phyloP scores from a whole-genome alignment of 1,140 invertebrate genomes.

The Ectropis grisescens region DNA sequence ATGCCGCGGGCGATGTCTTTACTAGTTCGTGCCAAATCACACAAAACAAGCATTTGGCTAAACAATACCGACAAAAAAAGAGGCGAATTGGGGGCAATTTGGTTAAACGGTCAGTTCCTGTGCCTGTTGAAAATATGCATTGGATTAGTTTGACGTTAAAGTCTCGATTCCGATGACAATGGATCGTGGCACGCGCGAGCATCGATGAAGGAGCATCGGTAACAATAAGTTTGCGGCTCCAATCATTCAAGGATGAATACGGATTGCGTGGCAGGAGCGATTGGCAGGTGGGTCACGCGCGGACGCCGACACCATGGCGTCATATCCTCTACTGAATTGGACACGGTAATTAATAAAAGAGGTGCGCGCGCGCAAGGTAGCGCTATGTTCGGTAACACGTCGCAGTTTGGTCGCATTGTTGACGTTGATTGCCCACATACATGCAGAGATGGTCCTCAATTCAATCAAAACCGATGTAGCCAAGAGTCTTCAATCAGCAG shows the following conservation, averaged over 20 bases:
- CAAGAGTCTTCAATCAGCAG: background rate
- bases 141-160: no score
- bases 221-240: conserved; percentile 38
- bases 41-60: no score
- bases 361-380: conserved; percentile 42
- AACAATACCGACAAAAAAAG: no score
- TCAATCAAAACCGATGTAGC: background rate
- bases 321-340: conserved; percentile 62
- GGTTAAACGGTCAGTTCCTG: background rate
- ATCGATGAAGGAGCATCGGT: conserved; percentile 8
- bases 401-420: conserved; percentile 39
- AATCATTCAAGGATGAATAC: conserved; percentile 51
- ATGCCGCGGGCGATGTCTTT: no score
- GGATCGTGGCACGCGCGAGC: conserved; percentile 28
- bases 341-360: conserved; percentile 63
- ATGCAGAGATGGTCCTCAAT: background rate
- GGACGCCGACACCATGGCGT: conserved; percentile 42
- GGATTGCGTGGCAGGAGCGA: conserved; percentile 39
- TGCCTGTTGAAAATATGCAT: conserved; percentile 10
- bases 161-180: conserved; percentile 6
- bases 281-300: conserved; percentile 54
- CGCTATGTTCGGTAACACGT: conserved; percentile 50
- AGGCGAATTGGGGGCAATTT: no score
- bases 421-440: conserved; percentile 14
- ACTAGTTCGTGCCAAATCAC: no score